Percentiles rank a stretch among this genome's conserved stretches.
Conservation (phyloP, 1,140 invertebrate species). For the Lordiphosa clarofinis region DNA sequence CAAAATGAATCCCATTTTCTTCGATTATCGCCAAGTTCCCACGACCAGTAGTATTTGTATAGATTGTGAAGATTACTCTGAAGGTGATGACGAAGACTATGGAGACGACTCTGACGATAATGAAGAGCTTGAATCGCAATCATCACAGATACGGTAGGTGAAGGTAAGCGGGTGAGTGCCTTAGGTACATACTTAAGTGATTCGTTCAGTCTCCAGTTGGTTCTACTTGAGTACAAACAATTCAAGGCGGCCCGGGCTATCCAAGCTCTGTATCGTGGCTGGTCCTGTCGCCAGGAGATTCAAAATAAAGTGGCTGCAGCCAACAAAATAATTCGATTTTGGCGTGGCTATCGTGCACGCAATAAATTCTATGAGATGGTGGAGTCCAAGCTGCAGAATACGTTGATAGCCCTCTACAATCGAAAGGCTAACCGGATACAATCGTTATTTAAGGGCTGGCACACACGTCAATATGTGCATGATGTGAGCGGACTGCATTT, state of each 20-base stretch:
- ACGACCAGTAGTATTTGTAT: no score
- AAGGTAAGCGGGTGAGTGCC: no score
- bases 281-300: background rate
- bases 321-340: conserved; percentile 27
- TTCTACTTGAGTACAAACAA: conserved; percentile 52
- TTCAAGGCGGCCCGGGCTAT: conserved; percentile 60
- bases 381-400: conserved; percentile 15
- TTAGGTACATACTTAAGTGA: background rate
- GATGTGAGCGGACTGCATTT: conserved; percentile 19
- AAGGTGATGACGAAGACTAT: no score
- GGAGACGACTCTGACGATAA: no score
- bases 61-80: no score
- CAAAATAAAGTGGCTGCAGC: conserved; percentile 1
- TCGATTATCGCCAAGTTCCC: no score
- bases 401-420: conserved; percentile 6
- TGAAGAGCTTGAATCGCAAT: no score
- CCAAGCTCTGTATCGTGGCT: conserved; percentile 40
- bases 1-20: no score
- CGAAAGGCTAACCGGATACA: conserved; percentile 29
- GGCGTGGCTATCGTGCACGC: conserved; percentile 22
- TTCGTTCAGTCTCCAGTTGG: background rate
- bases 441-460: conserved; percentile 47
- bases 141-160: no score
- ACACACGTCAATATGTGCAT: conserved; percentile 30
- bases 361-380: background rate